phyloP scores from a whole-genome alignment of 2,888 invertebrate genomes.

The Cerastis rubricosa region DNA sequence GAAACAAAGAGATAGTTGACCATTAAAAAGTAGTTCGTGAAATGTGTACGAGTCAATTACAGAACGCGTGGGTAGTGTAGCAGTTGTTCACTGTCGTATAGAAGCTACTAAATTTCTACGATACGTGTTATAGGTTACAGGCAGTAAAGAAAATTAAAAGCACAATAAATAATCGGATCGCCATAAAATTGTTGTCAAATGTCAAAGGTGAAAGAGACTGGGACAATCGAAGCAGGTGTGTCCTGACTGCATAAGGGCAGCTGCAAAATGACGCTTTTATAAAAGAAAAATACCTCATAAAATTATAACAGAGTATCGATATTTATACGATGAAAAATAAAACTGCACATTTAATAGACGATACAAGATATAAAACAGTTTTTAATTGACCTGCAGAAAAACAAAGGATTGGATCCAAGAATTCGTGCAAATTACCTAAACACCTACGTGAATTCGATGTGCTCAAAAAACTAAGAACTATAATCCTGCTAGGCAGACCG shows the following conservation, averaged over 20 bases:
- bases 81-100: conserved; percentile 54
- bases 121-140: conserved; percentile 35
- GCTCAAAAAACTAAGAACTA: conserved; percentile 63
- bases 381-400: conserved; percentile 61
- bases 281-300: conserved; percentile 70
- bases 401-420: conserved; percentile 68
- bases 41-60: conserved; percentile 72
- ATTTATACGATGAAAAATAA: conserved; percentile 64
- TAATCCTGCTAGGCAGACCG: conserved; percentile 61
- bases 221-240: conserved; percentile 81
- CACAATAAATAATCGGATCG: conserved; percentile 65
- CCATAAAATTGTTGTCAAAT: conserved; percentile 75
- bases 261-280: conserved; percentile 73
- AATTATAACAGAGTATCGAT: conserved; percentile 70
- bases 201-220: conserved; percentile 83
- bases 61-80: conserved; percentile 50
- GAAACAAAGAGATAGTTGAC: conserved; percentile 70
- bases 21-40: conserved; percentile 70
- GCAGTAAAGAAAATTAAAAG: conserved; percentile 57
- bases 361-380: conserved; percentile 50
- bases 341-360: conserved; percentile 58
- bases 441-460: conserved; percentile 60
- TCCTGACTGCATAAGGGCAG: conserved; percentile 69
- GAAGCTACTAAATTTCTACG: conserved; percentile 49
- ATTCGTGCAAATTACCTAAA: conserved; percentile 52